A percentile compares a stretch with the other conserved stretches of the same genome.
These are phyloP conservation scores for Drosophila bocqueti DNA, from an alignment of 1,140 invertebrate species.

Conservation along the genomic window DNA sequence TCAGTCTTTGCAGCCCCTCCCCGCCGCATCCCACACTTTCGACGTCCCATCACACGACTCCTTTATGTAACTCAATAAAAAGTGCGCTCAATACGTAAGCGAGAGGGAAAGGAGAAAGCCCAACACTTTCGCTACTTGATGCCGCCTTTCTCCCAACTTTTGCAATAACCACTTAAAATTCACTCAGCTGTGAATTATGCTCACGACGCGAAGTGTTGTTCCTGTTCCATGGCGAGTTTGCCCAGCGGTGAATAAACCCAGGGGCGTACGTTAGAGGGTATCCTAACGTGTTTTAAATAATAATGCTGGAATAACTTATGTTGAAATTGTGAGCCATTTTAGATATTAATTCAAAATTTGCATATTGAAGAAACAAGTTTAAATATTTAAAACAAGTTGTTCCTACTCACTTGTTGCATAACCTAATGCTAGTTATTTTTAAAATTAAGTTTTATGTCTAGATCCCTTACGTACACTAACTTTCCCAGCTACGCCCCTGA, in stretches of 20 bases:
- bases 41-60: constrained; percentile 7
- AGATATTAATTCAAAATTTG: no score
- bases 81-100: constrained; percentile 56
- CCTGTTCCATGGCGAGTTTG: constrained; percentile 52
- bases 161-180: constrained; percentile 84
- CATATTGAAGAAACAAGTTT: no score
- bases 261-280: background rate
- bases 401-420: background rate
- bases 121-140: constrained; percentile 77
- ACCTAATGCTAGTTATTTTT: background rate
- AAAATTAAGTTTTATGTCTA: background rate
- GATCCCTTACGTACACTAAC: background rate
- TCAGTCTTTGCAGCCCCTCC: constrained; percentile 15
- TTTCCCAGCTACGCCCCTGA: background rate
- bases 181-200: constrained; percentile 83
- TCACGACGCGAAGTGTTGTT: constrained; percentile 75
- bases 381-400: no score
- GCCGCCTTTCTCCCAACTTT: constrained; percentile 69
- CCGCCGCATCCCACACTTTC: no score
- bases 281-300: background rate
- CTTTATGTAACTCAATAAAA: constrained; percentile 75
- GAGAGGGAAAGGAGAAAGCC: constrained; percentile 17
- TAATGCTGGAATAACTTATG: no score
- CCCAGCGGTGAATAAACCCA: constrained; percentile 4
- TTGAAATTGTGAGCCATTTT: no score